A percentile compares a stretch with the other conserved stretches of the same genome.
Conservation (phyloP, 1,140 invertebrate species). For the Atopsyche davidsoni region DNA sequence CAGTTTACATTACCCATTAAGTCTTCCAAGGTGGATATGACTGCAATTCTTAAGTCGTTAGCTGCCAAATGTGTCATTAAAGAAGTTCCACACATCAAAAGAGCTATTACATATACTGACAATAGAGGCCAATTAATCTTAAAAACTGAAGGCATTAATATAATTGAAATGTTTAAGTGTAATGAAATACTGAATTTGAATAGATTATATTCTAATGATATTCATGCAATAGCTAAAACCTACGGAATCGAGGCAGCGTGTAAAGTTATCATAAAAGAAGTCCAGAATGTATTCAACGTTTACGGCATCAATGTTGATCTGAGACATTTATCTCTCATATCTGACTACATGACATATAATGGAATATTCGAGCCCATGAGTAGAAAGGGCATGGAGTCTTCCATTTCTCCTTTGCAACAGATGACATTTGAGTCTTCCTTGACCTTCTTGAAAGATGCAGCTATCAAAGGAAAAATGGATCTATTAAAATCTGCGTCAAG, state of each 20-base stretch:
- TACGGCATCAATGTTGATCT: slow-evolving; percentile 95
- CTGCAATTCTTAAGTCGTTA: slow-evolving; percentile 68
- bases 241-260: slow-evolving; percentile 97
- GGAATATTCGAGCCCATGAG: slow-evolving; percentile 87
- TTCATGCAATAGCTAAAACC: slow-evolving; percentile 80
- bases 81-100: slow-evolving; percentile 74
- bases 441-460: slow-evolving; percentile 78
- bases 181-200: slow-evolving; percentile 77
- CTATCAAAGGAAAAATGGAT: slow-evolving; percentile 66
- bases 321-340: slow-evolving; percentile 85
- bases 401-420: slow-evolving; percentile 89
- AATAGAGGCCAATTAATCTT: slow-evolving; percentile 55
- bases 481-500: slow-evolving; percentile 80
- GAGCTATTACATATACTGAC: slow-evolving; percentile 71
- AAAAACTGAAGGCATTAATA: slow-evolving; percentile 94
- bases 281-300: slow-evolving; percentile 87
- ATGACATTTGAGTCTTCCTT: slow-evolving; percentile 96
- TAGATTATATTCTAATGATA: slow-evolving; percentile 88
- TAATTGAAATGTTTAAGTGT: slow-evolving; percentile 82
- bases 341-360: slow-evolving; percentile 97
- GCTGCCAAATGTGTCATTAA: slow-evolving; percentile 70
- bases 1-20: slow-evolving; percentile 57
- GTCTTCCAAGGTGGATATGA: slow-evolving; percentile 68
- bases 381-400: slow-evolving; percentile 80
- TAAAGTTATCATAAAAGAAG: slow-evolving; percentile 84